Base-by-base conservation (phyloP, 2,797 vertebrate species). In the Stomatorhinus walkeri region DNA sequence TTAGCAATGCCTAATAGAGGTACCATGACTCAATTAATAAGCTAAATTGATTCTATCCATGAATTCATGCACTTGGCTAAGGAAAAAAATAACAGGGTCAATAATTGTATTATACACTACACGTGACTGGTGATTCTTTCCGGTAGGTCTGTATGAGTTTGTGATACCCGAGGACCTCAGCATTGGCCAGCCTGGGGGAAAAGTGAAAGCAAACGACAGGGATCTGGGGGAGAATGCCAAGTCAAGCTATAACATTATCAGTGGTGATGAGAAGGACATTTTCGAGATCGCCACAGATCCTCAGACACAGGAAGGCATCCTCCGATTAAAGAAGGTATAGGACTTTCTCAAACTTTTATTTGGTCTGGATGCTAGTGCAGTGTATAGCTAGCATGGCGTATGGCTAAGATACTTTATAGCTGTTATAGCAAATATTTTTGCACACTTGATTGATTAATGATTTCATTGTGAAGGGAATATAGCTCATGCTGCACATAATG, bases 191-290 rank as follows among this genome's bases (percentile, higher is more conserved):
- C 95, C 96, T 2, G 96, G 98, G 36, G 98, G 98, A 91, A 97
- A 96, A 89, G 97, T 99, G 90, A 98, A 96, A 91, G 98, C 98
- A 48, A 98, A 97, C 4, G 98, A 99, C 88, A 94, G 97, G 91
- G 98, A 99, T 93, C 95, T 96, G 22, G 98, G 97, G 1, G 98
- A 99, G 88, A 99, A 99, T 61, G 97, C 97, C 22, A 98, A 96
- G 91, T 99, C 98, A 0, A 96, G 96, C 0, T 99, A 98, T 92
- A 97, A 94, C 92, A 97, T 99, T 90, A 96, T 98, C 85, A 97
- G 98, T 90, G 98, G 98, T 90, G 97, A 99, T 22, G 97, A 98
- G 68, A 96, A 95, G 89, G 95, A 97, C 87, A 87, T 97, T 14
- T 99, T 99, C 92, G 97, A 99, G 94, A 97, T 99, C 79, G 90